Percentiles rank a stretch among this genome's conserved stretches.
Conservation (phyloP, 2,888 invertebrate genomes). For the Eumacrocentrus americanus region DNA sequence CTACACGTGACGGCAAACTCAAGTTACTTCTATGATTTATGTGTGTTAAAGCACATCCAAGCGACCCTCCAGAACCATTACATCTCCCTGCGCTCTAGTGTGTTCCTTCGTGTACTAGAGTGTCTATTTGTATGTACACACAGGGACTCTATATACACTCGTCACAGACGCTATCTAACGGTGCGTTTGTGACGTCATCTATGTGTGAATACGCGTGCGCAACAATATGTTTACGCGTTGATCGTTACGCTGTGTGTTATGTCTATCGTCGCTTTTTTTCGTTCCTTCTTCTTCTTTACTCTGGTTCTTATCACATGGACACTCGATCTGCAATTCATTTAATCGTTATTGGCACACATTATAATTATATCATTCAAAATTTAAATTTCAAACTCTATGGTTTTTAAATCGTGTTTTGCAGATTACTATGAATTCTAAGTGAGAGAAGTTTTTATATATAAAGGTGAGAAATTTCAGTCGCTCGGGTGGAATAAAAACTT, state of each 20-base stretch:
- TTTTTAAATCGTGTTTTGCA: too few species aligned
- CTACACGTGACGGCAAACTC: not conserved
- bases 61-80: conserved; percentile 10
- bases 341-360: too few species aligned
- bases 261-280: conserved; percentile 7
- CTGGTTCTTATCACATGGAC: not conserved
- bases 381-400: too few species aligned
- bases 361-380: too few species aligned
- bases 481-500: too few species aligned
- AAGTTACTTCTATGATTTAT: conserved; percentile 7
- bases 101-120: not conserved
- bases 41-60: conserved; percentile 1
- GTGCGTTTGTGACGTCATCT: conserved; percentile 44
- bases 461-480: too few species aligned
- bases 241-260: conserved; percentile 47
- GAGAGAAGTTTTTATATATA: too few species aligned
- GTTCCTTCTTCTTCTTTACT: not conserved
- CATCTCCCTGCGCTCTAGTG: not conserved
- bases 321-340: not conserved
- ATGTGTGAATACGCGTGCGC: conserved; percentile 27
- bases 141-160: too few species aligned
- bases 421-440: too few species aligned
- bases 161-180: conserved; percentile 8
- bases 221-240: conserved; percentile 44
- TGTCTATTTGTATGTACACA: conserved; percentile 1